phyloP scores from a whole-genome alignment of 1,140 invertebrate species.

The Bathynomus jamesi region DNA sequence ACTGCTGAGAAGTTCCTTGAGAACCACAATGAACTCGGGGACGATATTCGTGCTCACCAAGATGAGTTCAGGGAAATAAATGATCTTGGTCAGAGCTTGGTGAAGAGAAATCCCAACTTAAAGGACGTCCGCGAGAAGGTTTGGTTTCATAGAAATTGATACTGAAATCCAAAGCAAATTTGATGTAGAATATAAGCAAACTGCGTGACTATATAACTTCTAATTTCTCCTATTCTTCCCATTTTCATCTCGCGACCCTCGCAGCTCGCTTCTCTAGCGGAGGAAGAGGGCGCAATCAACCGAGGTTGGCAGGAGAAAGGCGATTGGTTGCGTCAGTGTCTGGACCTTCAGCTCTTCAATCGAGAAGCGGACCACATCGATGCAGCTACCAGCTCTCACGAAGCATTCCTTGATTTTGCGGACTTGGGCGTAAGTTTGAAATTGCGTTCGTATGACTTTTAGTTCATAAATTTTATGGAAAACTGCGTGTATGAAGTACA shows the following conservation, averaged over 20 bases:
- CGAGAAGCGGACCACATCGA: conserved; percentile 96
- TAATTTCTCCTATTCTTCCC: no score
- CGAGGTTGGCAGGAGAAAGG: conserved; percentile 73
- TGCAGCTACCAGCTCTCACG: conserved; percentile 84
- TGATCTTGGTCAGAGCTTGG: conserved; percentile 45
- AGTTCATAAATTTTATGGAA: no score
- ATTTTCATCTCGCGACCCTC: no score
- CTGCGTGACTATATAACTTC: no score
- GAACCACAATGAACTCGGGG: conserved; percentile 78
- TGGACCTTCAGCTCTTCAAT: conserved; percentile 85
- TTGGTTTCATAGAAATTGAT: conserved; percentile 2
- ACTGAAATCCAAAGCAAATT: no score
- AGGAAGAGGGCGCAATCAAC: conserved; percentile 65
- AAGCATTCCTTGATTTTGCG: conserved; percentile 82
- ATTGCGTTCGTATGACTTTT: neutral
- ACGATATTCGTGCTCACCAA: conserved; percentile 83
- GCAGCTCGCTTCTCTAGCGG: conserved; percentile 61
- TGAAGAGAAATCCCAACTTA: conserved; percentile 31
- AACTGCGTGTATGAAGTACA: no score
- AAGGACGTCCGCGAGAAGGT: conserved; percentile 36
- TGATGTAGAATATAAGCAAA: no score
- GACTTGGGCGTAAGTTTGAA: conserved; percentile 66
- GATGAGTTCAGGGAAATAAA: conserved; percentile 56
- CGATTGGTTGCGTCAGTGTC: conserved; percentile 69
- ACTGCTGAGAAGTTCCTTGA: conserved; percentile 85